Conservation (phyloP, 2,113 vertebrate genomes). For the Macrotus californicus region DNA sequence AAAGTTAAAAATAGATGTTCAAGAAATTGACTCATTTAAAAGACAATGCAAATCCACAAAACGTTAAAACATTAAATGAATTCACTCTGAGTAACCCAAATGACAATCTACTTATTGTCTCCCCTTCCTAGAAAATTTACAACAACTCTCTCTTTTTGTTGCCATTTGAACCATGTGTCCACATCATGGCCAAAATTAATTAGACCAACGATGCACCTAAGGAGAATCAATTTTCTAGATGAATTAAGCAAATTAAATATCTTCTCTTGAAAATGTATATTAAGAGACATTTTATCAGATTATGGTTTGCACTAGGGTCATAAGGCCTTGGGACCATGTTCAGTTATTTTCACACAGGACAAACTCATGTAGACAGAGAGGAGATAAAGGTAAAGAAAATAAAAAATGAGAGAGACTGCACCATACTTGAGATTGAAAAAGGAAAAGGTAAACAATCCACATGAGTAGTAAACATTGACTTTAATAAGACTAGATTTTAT, state of each 20-base stretch:
- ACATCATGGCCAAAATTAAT: background rate
- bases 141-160: background rate
- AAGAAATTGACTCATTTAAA: background rate
- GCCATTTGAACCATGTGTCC: background rate
- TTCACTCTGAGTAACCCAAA: background rate
- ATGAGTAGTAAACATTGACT: background rate
- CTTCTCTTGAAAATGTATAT: background rate
- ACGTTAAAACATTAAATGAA: background rate
- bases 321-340: background rate
- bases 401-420: background rate
- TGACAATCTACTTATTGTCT: background rate
- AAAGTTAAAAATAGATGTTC: background rate
- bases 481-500: background rate
- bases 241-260: background rate
- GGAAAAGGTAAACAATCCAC: background rate
- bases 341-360: background rate
- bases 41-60: background rate
- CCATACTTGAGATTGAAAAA: background rate
- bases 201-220: background rate
- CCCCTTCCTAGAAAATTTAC: background rate
- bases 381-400: background rate
- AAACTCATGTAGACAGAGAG: background rate
- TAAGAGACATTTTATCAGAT: background rate
- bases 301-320: background rate
- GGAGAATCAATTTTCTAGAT: background rate